Evolutionary conservation across 1,140 invertebrate species (phyloP), one percentile per base, ranked within the genome.

Genomic region (Drosophila fuyamai): DNA sequence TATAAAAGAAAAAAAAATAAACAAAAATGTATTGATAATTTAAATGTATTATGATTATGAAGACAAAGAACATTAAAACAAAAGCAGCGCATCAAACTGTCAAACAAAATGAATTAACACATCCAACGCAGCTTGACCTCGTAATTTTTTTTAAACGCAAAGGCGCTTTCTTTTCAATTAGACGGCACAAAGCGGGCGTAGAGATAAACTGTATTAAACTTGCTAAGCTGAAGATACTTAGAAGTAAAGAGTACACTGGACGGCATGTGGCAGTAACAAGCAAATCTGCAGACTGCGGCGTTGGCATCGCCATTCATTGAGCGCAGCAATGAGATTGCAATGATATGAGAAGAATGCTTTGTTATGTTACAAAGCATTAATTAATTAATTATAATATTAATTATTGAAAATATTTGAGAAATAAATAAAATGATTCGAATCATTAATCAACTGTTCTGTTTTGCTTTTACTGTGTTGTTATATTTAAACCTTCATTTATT

Each of bases 391-490:
- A 89, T 89, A 89, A 89, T 84, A 88, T 88, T 89, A 89, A 86
- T 86, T 86, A 89, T 89, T 89, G 85, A 89, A 89, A 89, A 89
- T 89, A 89, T 89, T 89, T 89, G 84, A 89, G 84, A 89, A 89
- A 89, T 89, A 89, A 89, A 89, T 89, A 76, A 81, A 81, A 84
- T 88, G 83, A 88, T 88, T 88, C 81, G 67, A 88, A 88, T 88
- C 83, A 89, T 81, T 82, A 62, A 89, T 75, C 43, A 65, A 77
- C 38, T 6, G 61, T 43, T n/a, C n/a, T n/a, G n/a, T n/a, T n/a
- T n/a, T n/a, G 3, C 4, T 23, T 23, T 23, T 23, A 23, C 23
- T 23, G 23, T 23, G 23, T 23, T 23, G 23, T 23, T 2, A 2
- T 23, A 23, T 23, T 23, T 23, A 2, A 23, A 23, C 23, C 23